phyloP scores from a whole-genome alignment of 2,888 invertebrate genomes.

The Pheosia tremula region DNA sequence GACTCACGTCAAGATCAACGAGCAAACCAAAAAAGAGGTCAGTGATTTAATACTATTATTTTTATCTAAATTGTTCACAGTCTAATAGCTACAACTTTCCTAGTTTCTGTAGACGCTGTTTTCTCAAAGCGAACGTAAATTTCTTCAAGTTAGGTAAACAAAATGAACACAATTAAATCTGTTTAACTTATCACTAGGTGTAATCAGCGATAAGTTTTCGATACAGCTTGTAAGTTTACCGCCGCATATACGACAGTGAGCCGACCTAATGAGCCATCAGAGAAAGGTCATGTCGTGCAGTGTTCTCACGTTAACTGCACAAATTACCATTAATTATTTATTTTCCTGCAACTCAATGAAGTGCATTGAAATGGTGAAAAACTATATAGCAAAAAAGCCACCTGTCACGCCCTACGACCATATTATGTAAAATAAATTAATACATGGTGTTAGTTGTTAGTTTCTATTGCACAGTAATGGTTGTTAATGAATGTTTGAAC shows the following conservation, averaged over 20 bases:
- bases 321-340: constrained; percentile 71
- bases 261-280: constrained; percentile 61
- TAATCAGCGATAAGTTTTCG: constrained; percentile 44
- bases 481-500: constrained; percentile 37
- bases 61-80: constrained; percentile 68
- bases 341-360: constrained; percentile 59
- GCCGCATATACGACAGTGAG: constrained; percentile 30
- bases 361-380: constrained; percentile 55
- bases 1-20: constrained; percentile 81
- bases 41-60: constrained; percentile 70
- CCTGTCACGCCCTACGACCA: constrained; percentile 56
- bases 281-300: constrained; percentile 65
- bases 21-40: constrained; percentile 84
- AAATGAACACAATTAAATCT: constrained; percentile 51
- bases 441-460: constrained; percentile 38
- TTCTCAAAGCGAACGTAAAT: constrained; percentile 58
- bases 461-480: constrained; percentile 40
- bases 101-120: constrained; percentile 53
- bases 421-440: constrained; percentile 48
- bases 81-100: constrained; percentile 72
- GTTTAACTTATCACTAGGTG: constrained; percentile 35
- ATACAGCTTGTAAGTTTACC: constrained; percentile 36
- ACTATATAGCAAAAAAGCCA: constrained; percentile 47
- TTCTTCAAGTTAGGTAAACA: constrained; percentile 50
- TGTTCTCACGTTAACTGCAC: constrained; percentile 73